Evolutionary conservation across 2,888 invertebrate genomes (phyloP), one percentile per base, ranked within the genome.

Genomic region (Apodemia hepburni): DNA sequence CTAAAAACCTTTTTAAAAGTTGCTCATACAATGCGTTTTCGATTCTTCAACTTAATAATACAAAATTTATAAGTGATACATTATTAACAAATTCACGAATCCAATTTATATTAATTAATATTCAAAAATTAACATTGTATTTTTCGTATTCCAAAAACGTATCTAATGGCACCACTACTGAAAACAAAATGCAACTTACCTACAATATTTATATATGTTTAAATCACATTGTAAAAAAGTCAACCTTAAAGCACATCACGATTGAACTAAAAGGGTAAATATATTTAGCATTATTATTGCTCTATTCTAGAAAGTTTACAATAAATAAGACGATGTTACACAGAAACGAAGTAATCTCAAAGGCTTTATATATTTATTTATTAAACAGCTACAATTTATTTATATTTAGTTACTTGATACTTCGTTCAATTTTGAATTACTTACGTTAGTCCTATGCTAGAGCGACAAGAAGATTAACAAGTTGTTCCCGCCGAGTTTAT

Each of bases 81-180:
- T 33, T 33, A 49, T 18, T 49, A 49, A 49, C 49, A 49, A 49
- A 9, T 49, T 18, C 47, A 35, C 62, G 63, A 58, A 64, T 64
- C 35, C 9, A 17, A 49, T 49, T 49, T 49, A 33, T 33, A 49
- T 49, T 47, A 17, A 49, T 18, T 49, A 49, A 49, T 18, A 17
- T 17, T 17, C 9, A 49, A 8, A n/a, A 49, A 49, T 7, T 17
- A 49, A 49, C 49, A 49, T 17, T 8, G 49, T 49, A 59, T 61
- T 33, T 33, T 59, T 62, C 22, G 61, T 65, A 65, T 66, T 64
- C 57, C 60, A 66, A 64, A 66, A 64, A 60, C 61, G 61, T 65
- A 63, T 65, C 59, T 64, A 84, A 88, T 87, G 86, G 87, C 86
- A 87, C 85, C 82, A 73, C 82, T 82, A 82, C 79, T 76, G 82